Base-by-base conservation (phyloP, 2,797 vertebrate genomes). In the Pempheris klunzingeri region DNA sequence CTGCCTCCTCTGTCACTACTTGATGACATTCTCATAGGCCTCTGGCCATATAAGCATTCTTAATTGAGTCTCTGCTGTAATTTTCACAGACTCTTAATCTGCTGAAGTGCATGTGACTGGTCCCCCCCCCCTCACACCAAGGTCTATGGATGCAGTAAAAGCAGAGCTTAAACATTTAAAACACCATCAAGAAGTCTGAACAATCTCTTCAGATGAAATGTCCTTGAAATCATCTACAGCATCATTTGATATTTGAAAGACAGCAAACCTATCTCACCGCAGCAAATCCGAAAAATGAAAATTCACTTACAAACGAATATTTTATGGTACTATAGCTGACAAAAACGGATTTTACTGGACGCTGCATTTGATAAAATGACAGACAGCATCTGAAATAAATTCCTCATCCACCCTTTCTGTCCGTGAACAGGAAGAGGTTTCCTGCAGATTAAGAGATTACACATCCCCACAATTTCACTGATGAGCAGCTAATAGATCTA, bases 401-500 rank as follows among this genome's bases (percentile, higher is more conserved):
- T 69, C 61, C 49, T 39, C 52, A 70, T 83, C 55, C 28, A 49
- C 26, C 32, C 52, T 61, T 43, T 46, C 71, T 73, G 57, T 57
- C 47, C 53, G 53, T 38, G n/a, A 72, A 87, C 61, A 72, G 77
- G 79, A 83, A 87, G 69, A 22, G 77, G 77, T 85, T 88, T 87
- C 32, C 71, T 43, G 39, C 71, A 76, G 89, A 83, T 89, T 91
- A 86, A 88, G 49, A 76, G 86, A 90, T 92, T 88, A 90, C 57
- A 80, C 67, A 58, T 70, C 60, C 6, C 50, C 43, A 80, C 81
- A 65, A 78, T 89, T 80, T 85, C 44, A 58, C 44, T 84, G 87
- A 90, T 88, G 79, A 87, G 77, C 77, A 75, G 87, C 77, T 88
- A 91, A 92, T 87, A 84, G 82, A 84, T 84, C 64, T 71, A 78